Percentiles rank a stretch among this genome's conserved stretches.
Evolutionary conservation across 2,797 vertebrate species (phyloP).

Genomic region (Catostomus latipinnis): DNA sequence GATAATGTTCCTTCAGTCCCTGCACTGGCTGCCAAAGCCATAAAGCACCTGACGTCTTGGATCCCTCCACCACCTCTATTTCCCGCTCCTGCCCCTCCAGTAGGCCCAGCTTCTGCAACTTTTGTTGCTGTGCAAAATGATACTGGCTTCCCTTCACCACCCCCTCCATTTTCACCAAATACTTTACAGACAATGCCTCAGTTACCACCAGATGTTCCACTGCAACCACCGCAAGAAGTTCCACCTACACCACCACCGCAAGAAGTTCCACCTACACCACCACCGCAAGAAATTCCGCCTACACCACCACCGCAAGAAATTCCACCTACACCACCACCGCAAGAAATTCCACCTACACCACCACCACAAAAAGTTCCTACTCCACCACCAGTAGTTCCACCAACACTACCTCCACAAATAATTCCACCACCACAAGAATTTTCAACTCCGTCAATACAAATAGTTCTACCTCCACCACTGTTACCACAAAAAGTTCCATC

Average conservation of each 20-base stretch:
- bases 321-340: slow-evolving; percentile 4
- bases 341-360: neutral
- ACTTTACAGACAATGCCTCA: slow-evolving; percentile 15
- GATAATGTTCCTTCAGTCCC: slow-evolving; percentile 52
- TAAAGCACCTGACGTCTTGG: slow-evolving; percentile 73
- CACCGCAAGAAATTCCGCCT: slow-evolving; percentile 21
- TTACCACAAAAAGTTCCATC: slow-evolving; percentile 29
- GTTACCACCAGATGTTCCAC: slow-evolving; percentile 35
- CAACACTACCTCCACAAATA: slow-evolving; percentile 42
- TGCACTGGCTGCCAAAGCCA: slow-evolving; percentile 52
- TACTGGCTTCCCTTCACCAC: slow-evolving; percentile 74
- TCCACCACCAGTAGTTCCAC: neutral
- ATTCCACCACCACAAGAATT: slow-evolving; percentile 24
- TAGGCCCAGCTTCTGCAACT: slow-evolving; percentile 68
- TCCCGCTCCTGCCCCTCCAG: slow-evolving; percentile 80
- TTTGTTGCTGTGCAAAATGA: slow-evolving; percentile 79
- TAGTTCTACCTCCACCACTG: slow-evolving; percentile 13
- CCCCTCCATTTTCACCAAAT: slow-evolving; percentile 69
- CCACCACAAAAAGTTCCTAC: slow-evolving; percentile 28
- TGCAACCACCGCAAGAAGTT: too few species aligned
- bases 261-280: neutral
- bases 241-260: neutral
- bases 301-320: slow-evolving; percentile 12
- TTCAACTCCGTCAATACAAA: slow-evolving; percentile 25
- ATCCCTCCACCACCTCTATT: slow-evolving; percentile 72